Base-by-base conservation (phyloP, 2,888 invertebrate genomes). In the Hofmannophila pseudospretella region DNA sequence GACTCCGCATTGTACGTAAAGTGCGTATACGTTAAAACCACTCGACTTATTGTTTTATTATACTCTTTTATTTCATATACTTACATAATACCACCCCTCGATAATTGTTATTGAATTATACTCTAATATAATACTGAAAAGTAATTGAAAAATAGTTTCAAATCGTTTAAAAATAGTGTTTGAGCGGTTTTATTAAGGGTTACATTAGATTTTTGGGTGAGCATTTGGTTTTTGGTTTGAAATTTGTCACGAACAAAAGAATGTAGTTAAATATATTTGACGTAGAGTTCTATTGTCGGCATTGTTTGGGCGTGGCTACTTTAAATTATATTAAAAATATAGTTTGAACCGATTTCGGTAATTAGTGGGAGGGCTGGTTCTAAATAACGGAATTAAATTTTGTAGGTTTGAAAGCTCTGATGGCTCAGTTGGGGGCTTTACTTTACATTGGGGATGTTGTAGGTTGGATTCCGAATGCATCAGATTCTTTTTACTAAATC, bases 21-120 rank as follows among this genome's bases (percentile, higher is more conserved):
- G 51, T 42, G 45, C 47, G 41, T 49, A 14, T 36, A 39, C 35
- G 25, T 32, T 28, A 49, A 40, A 35, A 34, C 33, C 45, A 31
- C 47, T 52, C 44, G 27, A 40, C 32, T 47, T 46, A 54, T 59
- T 59, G 53, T 53, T 57, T 60, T 60, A 58, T 58, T 38, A 26
- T 36, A n/a, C 26, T 32, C 36, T 22, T 10, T 36, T 36, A 36
- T 36, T 38, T 27, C 40, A 28, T 28, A n/a, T 34, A 33, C 13
- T 32, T 36, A 39, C 32, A 35, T 36, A 41, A 32, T 32, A 7
- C 19, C 20, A 19, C 20, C 16, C 28, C 34, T 27, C 13, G 23
- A 32, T 22, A 25, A 35, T 19, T 25, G 13, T 13, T 11, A 19
- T 19, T 9, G 31, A 28, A 28, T 16, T 10, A 33, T 25, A 30